These are phyloP conservation scores for Rhincodon typus DNA, from an alignment of 2,797 vertebrate species.

Conservation along the genomic window DNA sequence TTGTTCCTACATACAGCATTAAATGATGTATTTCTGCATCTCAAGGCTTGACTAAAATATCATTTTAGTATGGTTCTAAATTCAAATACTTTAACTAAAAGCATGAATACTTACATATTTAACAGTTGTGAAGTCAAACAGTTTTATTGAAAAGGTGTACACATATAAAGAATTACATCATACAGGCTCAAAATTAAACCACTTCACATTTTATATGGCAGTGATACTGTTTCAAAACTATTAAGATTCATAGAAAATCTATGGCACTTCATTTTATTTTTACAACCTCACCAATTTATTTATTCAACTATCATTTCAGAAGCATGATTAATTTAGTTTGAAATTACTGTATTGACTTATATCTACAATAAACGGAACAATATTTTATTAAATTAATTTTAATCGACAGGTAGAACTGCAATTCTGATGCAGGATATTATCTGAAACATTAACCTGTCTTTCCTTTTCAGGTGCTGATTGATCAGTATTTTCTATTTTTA, in stretches of 20 bases:
- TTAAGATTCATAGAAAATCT: background rate
- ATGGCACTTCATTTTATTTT: background rate
- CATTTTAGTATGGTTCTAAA: slow-evolving; percentile 4
- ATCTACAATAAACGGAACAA: background rate
- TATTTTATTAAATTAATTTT: slow-evolving; percentile 3
- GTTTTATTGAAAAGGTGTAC: background rate
- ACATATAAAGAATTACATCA: background rate
- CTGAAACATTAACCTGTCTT: background rate
- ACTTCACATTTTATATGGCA: background rate
- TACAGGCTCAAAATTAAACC: background rate
- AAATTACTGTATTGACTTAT: background rate
- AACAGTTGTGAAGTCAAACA: background rate
- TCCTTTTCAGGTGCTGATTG: background rate
- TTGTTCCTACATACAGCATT: background rate
- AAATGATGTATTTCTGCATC: background rate
- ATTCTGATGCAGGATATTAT: background rate
- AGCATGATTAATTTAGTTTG: background rate
- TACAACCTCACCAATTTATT: background rate
- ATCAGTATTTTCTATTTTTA: background rate
- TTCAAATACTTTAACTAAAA: background rate
- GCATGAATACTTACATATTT: background rate
- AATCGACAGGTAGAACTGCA: background rate
- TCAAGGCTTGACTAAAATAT: background rate
- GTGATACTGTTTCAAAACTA: background rate
- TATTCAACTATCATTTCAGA: background rate